Evolutionary conservation across 2,888 invertebrate genomes (phyloP).

Genomic region (Petrolisthes cinctipes): DNA sequence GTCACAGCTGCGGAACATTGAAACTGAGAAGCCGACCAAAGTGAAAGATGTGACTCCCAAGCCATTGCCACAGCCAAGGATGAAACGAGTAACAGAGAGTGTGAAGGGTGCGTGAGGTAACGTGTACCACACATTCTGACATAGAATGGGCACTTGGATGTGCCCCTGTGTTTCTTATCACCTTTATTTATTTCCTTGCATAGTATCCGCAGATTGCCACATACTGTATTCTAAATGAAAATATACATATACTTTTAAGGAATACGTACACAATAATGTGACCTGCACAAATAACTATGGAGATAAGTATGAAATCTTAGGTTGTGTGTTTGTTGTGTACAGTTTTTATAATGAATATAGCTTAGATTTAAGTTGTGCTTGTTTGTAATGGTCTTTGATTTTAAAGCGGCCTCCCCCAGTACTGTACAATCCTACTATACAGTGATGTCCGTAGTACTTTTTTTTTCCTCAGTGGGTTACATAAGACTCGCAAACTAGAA

Average conservation of each 20-base stretch:
- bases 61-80: conserved; percentile 17
- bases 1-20: conserved; percentile 23
- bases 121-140: background rate
- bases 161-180: background rate
- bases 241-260: background rate
- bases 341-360: background rate
- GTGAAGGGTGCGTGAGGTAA: background rate
- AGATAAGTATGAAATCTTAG: background rate
- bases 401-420: too few relatives aligned
- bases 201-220: background rate
- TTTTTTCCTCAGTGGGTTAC: too few relatives aligned
- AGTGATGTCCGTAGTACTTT: too few relatives aligned
- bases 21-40: background rate
- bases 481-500: too few relatives aligned
- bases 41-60: background rate
- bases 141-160: background rate
- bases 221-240: background rate
- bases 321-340: background rate
- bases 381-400: too few relatives aligned
- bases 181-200: background rate
- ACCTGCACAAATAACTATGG: background rate
- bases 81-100: background rate
- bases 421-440: too few relatives aligned
- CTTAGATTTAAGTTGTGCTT: background rate
- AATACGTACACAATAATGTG: background rate